Conservation (phyloP, 2,113 vertebrate species). For the Phylloscopus whistleri region DNA sequence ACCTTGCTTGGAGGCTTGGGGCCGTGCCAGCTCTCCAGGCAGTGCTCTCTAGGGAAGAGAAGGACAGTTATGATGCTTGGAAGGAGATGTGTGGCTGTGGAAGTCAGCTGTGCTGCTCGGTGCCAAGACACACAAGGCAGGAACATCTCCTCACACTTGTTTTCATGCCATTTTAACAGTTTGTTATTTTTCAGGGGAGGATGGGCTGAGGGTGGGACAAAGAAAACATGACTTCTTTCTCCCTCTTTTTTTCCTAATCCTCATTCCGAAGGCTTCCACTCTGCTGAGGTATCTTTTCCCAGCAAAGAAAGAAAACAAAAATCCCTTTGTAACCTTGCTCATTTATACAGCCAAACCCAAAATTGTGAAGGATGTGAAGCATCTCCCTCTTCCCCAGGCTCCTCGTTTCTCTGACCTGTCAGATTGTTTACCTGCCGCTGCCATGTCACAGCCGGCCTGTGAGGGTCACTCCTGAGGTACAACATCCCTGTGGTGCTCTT, state of each 20-base stretch:
- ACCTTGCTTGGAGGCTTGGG: background rate
- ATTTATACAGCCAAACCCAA: background rate
- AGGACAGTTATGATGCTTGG: background rate
- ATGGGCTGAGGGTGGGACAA: background rate
- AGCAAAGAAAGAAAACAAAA: background rate
- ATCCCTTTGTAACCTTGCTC: background rate
- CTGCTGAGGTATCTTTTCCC: background rate
- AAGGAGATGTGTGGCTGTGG: background rate
- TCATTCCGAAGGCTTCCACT: background rate
- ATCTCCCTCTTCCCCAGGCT: background rate
- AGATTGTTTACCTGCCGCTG: background rate
- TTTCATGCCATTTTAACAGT: background rate
- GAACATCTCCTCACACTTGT: background rate
- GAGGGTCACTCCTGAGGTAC: background rate
- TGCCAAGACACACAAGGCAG: constrained; percentile 43
- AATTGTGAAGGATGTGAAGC: background rate
- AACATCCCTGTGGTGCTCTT: background rate
- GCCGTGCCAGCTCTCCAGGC: background rate
- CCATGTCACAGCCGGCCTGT: rapidly evolving
- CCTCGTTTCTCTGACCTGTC: background rate
- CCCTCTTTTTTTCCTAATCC: background rate
- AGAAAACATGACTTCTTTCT: background rate
- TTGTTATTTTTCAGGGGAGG: constrained; percentile 30
- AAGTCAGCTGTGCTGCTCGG: background rate
- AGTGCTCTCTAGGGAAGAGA: background rate